A percentile compares a stretch with the other conserved stretches of the same genome.
Evolutionary conservation across 2,113 vertebrate species (phyloP).

Genomic region (Ondatra zibethicus): DNA sequence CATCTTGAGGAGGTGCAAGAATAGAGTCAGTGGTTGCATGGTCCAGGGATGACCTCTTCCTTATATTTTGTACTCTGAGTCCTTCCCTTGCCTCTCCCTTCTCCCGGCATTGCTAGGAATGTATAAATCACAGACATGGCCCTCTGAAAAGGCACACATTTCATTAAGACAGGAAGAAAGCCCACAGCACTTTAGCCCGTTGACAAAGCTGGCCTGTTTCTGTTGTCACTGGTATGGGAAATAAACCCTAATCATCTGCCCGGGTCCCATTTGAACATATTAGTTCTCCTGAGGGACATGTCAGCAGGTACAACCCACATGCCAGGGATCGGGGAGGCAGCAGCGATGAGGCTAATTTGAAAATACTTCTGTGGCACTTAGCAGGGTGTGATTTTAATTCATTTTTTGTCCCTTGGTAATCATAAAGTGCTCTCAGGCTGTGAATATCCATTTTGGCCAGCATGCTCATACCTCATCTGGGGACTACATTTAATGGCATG

Average conservation of each 20-base stretch:
- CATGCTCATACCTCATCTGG: slow-evolving; percentile 75
- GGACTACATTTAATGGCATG: slow-evolving; percentile 77
- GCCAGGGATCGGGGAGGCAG: slow-evolving; percentile 50
- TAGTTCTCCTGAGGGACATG: slow-evolving; percentile 72
- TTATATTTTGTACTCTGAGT: not conserved
- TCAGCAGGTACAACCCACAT: slow-evolving; percentile 71
- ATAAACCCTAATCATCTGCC: slow-evolving; percentile 73
- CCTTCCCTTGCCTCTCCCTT: not conserved
- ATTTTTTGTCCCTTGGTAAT: slow-evolving; percentile 84
- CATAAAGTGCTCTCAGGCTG: slow-evolving; percentile 83
- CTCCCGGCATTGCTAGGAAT: slow-evolving; percentile 31
- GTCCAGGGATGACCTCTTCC: not conserved
- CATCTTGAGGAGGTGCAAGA: not conserved
- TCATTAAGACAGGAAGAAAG: slow-evolving; percentile 57
- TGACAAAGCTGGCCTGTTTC: slow-evolving; percentile 61
- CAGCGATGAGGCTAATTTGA: slow-evolving; percentile 70
- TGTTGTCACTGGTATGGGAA: slow-evolving; percentile 64
- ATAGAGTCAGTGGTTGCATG: not conserved
- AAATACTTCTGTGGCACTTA: slow-evolving; percentile 83
- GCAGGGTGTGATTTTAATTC: slow-evolving; percentile 84
- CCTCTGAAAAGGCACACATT: slow-evolving; percentile 53
- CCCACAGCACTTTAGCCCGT: slow-evolving; percentile 3
- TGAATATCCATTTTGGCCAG: slow-evolving; percentile 82
- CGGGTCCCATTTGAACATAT: slow-evolving; percentile 58
- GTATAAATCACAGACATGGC: slow-evolving; percentile 56